Evolutionary conservation across 2,888 invertebrate genomes (phyloP).

Genomic region (Chironomus tentans): DNA sequence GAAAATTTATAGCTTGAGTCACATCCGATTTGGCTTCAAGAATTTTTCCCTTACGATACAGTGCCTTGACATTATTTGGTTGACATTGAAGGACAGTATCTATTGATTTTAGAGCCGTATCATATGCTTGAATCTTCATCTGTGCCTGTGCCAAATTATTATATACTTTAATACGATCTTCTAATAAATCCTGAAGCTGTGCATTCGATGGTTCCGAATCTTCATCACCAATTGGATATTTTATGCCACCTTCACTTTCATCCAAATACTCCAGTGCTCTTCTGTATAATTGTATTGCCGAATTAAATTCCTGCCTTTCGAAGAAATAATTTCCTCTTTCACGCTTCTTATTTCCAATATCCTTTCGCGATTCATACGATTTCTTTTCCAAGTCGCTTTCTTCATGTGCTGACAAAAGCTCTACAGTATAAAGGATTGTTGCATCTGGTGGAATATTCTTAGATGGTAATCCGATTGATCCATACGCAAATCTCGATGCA

Average conservation of each 20-base stretch:
- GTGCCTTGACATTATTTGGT: constrained; percentile 81
- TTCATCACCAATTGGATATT: constrained; percentile 46
- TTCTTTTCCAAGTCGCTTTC: constrained; percentile 61
- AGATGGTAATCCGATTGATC: constrained; percentile 53
- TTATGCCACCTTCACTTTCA: constrained; percentile 57
- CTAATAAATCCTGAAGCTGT: constrained; percentile 57
- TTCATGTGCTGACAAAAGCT: constrained; percentile 56
- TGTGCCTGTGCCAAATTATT: constrained; percentile 92
- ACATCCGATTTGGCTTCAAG: constrained; percentile 59
- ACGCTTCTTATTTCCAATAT: constrained; percentile 67
- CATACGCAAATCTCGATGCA: constrained; percentile 74
- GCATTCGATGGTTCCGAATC: constrained; percentile 44
- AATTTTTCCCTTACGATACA: constrained; percentile 76
- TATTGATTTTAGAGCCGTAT: constrained; percentile 74
- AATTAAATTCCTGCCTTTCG: constrained; percentile 64
- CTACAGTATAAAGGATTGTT: constrained; percentile 53
- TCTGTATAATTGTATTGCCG: constrained; percentile 79
- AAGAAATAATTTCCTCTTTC: constrained; percentile 90
- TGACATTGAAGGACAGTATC: constrained; percentile 74
- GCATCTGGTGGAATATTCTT: constrained; percentile 58
- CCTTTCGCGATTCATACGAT: constrained; percentile 56
- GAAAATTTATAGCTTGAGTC: constrained; percentile 56
- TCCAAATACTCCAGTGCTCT: constrained; percentile 75
- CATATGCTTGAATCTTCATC: constrained; percentile 76
- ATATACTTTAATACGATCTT: constrained; percentile 73